A percentile compares a stretch with the other conserved stretches of the same genome.
Conservation (phyloP, 2,797 vertebrate species). For the Semotilus atromaculatus region DNA sequence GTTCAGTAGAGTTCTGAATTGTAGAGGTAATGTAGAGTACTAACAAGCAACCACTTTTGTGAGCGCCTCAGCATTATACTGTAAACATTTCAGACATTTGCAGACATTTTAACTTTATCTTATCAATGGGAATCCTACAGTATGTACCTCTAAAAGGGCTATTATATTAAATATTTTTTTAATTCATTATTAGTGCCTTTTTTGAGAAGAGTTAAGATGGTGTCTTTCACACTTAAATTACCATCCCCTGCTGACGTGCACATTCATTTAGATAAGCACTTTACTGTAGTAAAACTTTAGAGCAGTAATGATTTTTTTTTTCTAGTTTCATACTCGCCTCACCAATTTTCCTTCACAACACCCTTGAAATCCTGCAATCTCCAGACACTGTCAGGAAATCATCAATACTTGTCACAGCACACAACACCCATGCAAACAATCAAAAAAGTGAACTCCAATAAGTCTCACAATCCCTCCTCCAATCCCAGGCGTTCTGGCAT, state of each 20-base stretch:
- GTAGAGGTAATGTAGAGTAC: neutral
- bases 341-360: neutral
- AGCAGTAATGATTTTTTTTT: neutral
- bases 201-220: neutral
- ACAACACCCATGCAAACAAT: constrained; percentile 5
- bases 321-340: constrained; percentile 4
- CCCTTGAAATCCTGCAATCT: constrained; percentile 11
- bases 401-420: constrained; percentile 10
- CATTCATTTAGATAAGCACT: neutral
- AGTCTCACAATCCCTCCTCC: constrained; percentile 6
- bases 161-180: neutral
- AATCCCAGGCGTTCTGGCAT: neutral
- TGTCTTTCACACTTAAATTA: neutral
- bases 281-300: neutral
- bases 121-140: neutral
- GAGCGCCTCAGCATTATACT: neutral
- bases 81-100: neutral
- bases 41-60: neutral
- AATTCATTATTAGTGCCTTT: neutral
- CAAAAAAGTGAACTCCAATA: neutral
- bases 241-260: neutral
- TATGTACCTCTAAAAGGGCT: neutral
- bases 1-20: too few relatives aligned
- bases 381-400: constrained; percentile 22
- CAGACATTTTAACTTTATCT: neutral